phyloP scores from a whole-genome alignment of 2,113 vertebrate genomes.

The Hyaena hyaena region DNA sequence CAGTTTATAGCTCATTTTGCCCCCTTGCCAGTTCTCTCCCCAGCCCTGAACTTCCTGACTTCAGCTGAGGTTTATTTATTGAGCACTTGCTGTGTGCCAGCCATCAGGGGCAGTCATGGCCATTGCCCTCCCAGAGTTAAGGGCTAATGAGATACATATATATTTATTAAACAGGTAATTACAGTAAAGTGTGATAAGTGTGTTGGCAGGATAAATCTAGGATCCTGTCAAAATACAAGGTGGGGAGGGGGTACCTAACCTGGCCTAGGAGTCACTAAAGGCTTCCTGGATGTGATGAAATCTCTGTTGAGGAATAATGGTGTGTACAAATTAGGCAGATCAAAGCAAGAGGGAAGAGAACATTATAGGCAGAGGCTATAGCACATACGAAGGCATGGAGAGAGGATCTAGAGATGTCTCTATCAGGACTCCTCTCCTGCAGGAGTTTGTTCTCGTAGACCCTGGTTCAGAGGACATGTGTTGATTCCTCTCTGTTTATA shows the following conservation, averaged over 20 bases:
- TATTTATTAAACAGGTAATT: slow-evolving; percentile 19
- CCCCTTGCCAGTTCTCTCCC: not conserved
- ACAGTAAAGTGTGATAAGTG: not conserved
- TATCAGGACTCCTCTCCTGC: not conserved
- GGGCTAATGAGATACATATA: not conserved
- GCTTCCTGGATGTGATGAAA: not conserved
- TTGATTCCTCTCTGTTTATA: not conserved
- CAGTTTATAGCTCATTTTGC: not conserved
- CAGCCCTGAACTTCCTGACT: not conserved
- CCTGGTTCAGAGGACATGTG: not conserved
- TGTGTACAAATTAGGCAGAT: not conserved
- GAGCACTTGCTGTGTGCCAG: not conserved
- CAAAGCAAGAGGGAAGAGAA: not conserved
- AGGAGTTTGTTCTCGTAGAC: not conserved
- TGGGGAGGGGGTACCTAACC: not conserved
- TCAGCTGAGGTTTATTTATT: not conserved
- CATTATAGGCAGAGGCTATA: not conserved
- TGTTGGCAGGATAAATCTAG: slow-evolving; percentile 34
- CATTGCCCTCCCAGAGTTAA: not conserved
- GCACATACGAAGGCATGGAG: not conserved
- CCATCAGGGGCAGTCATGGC: not conserved
- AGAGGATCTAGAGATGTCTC: not conserved
- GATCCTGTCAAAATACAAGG: not conserved
- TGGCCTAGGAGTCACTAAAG: slow-evolving; percentile 5
- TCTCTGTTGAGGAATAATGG: slow-evolving; percentile 18